Conservation (phyloP, 2,888 invertebrate genomes). For the Ophioninae sp. region DNA sequence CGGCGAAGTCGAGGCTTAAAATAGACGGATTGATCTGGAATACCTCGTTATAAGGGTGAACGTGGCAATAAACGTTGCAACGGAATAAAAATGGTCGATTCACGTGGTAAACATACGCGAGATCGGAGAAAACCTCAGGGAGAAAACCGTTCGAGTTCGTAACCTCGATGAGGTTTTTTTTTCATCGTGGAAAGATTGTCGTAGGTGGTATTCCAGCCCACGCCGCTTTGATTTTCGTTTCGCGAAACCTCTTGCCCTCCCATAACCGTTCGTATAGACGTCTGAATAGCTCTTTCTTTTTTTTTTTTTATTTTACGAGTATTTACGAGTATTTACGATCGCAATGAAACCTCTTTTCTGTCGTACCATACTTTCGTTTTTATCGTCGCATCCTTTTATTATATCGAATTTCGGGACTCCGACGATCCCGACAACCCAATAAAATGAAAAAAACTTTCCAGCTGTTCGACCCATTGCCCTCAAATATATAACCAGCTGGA, state of each 20-base stretch:
- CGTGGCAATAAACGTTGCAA: neutral
- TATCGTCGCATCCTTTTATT: neutral
- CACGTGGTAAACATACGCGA: neutral
- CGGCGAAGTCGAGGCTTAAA: neutral
- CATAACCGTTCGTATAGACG: slow-evolving; percentile 13
- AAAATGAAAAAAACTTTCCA: slow-evolving; percentile 3
- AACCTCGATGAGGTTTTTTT: slow-evolving; percentile 16
- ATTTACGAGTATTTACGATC: slow-evolving; percentile 50
- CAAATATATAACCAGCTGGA: neutral
- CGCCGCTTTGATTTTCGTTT: slow-evolving; percentile 14
- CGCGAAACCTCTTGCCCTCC: neutral
- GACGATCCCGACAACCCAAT: neutral
- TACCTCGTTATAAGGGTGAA: neutral
- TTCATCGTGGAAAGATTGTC: slow-evolving; percentile 28
- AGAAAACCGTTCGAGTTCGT: slow-evolving; percentile 11
- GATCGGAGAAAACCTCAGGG: neutral
- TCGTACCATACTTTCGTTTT: slow-evolving; percentile 12
- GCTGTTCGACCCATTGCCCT: neutral
- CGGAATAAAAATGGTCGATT: neutral
- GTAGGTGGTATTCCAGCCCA: neutral
- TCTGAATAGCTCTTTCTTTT: slow-evolving; percentile 41
- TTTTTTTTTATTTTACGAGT: slow-evolving; percentile 57
- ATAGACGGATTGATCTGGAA: neutral
- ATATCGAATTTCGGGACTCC: slow-evolving; percentile 2
- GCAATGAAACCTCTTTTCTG: slow-evolving; percentile 21